Base-by-base conservation (phyloP, 2,888 invertebrate species). In the Stenodera caucasica region DNA sequence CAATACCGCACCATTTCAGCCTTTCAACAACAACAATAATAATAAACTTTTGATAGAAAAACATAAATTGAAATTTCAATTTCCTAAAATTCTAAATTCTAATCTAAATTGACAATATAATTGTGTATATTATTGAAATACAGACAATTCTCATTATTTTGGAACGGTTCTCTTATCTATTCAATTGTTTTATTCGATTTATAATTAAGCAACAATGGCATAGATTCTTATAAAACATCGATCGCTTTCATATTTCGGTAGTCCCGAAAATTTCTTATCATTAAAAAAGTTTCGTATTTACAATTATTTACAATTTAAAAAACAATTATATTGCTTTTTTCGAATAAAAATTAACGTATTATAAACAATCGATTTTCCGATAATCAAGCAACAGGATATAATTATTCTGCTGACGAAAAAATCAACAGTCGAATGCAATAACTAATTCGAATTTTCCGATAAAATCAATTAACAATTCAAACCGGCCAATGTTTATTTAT, bases 291-390 rank as follows among this genome's bases (percentile, higher is more conserved):
- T 33, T 51, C 35, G 49, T 40, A 53, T 40, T 45, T 57, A 61
- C 29, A 54, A 53, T 49, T 54, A 60, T 51, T 53, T 55, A 53
- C 35, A 60, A 50, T 26, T 5, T 5, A 26, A 26, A 26, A 5
- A 26, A 26, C 26, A 26, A 26, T 26, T 5, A 18, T 6, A 45
- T 45, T 15, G 11, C 15, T 26, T 26, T 26, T 26, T 26, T 26
- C 26, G n/a, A n/a, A n/a, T n/a, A n/a, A n/a, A n/a, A n/a, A 26
- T 26, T 26, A 26, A 26, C n/a, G n/a, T n/a, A 26, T 26, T 26
- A 26, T 26, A 45, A 23, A 18, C 18, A 37, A 37, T 37, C 37
- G 12, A 33, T 12, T 26, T 26, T 26, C 2, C 5, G 26, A 26
- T 26, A 4, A 5, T 26, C 5, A 26, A 26, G 2, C 26, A 26